Percentiles rank a stretch among this genome's conserved stretches.
These are phyloP conservation scores for Lasiurus cinereus DNA, from an alignment of 2,113 vertebrate genomes.

Conservation along the genomic window DNA sequence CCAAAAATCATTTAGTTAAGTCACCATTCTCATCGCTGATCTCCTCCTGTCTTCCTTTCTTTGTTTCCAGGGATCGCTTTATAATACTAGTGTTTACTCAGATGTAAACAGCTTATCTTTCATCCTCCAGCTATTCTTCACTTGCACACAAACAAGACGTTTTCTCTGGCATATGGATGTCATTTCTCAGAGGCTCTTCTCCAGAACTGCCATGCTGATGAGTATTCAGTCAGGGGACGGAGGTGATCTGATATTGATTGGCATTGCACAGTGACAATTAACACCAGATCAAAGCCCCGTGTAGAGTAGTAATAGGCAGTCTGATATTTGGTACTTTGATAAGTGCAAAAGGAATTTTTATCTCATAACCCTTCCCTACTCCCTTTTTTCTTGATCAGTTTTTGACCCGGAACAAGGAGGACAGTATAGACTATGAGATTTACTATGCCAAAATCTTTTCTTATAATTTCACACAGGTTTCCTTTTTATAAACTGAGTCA, in stretches of 20 bases:
- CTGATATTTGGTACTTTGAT: background rate
- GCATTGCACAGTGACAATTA: background rate
- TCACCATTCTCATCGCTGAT: background rate
- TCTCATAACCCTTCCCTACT: background rate
- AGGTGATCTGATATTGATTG: background rate
- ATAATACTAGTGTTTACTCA: background rate
- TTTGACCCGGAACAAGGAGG: background rate
- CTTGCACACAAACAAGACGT: background rate
- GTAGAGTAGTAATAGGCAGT: background rate
- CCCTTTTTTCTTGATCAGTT: background rate
- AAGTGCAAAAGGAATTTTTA: background rate
- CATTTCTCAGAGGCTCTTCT: background rate
- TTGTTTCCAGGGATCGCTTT: background rate
- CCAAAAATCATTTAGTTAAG: background rate
- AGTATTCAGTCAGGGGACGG: background rate
- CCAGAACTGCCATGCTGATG: background rate
- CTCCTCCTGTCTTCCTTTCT: background rate
- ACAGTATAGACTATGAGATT: background rate
- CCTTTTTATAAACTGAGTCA: background rate
- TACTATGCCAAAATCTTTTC: background rate
- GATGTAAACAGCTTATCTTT: background rate
- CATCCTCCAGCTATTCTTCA: background rate
- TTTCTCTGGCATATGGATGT: background rate
- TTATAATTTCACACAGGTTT: background rate
- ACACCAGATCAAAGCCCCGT: background rate